Percentiles rank a stretch among this genome's conserved stretches.
Evolutionary conservation across 2,888 invertebrate genomes (phyloP).

Genomic region (Mythimna ferrago): DNA sequence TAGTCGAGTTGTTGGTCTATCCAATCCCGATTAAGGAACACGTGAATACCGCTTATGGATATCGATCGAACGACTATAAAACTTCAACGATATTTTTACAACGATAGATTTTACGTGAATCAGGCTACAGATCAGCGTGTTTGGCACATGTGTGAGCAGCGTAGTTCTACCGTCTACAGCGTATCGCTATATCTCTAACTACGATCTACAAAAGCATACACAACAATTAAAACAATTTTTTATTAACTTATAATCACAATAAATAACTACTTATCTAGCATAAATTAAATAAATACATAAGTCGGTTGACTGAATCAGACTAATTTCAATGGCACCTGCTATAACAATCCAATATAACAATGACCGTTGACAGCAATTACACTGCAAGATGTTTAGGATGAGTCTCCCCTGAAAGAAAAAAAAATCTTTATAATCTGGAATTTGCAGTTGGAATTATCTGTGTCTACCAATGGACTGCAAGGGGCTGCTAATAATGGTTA

Average conservation of each 20-base stretch:
- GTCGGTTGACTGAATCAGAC: slow-evolving; percentile 70
- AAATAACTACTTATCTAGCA: slow-evolving; percentile 63
- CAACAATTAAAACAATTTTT: slow-evolving; percentile 45
- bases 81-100: too few species aligned
- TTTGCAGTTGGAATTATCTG: too few species aligned
- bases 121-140: too few species aligned
- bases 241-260: slow-evolving; percentile 60
- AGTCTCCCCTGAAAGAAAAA: slow-evolving; percentile 71
- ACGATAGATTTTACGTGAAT: too few species aligned
- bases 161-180: slow-evolving; percentile 3
- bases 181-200: neutral
- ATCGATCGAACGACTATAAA: too few species aligned
- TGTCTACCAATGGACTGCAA: neutral
- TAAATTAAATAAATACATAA: slow-evolving; percentile 71
- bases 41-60: too few species aligned
- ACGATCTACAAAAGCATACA: slow-evolving; percentile 36
- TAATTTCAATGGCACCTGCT: slow-evolving; percentile 79
- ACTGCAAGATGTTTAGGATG: slow-evolving; percentile 37
- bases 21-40: too few species aligned
- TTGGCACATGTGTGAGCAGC: too few species aligned
- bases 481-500: neutral
- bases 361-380: slow-evolving; percentile 31
- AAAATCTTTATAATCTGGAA: neutral
- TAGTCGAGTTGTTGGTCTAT: too few species aligned
- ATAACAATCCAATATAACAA: slow-evolving; percentile 41